Base-by-base conservation (phyloP, 64 coral and sea anemone genomes). In the Acropora tenuis region DNA sequence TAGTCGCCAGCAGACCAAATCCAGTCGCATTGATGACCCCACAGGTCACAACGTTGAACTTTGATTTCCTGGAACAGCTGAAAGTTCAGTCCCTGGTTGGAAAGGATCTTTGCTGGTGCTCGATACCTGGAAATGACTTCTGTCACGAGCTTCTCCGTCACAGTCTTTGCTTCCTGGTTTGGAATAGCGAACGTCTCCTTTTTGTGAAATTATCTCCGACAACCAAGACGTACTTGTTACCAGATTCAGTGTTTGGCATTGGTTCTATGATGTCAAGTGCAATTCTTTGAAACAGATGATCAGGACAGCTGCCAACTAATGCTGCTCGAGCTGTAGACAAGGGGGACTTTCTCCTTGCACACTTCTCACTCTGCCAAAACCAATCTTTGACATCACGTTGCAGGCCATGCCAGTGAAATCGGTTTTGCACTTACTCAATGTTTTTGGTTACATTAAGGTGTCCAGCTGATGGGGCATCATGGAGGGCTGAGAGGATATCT, bases 1-100 rank as follows among this genome's bases (percentile, higher is more conserved):
- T 79, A 90, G 88, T 90, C 41, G 76, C 88, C 77, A 90, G 76
- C 30, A 1, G 88, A 90, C 75, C 74, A 89, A 89, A 66, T 89
- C 53, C 52, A 89, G 74, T 78, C 74, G 74, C 75, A 89, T 89
- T 89, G 55, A 73, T 73, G 48, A 88, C 87, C 87, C 87, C 72
- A 77, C 73, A 88, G 87, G 87, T 88, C 48, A 73, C 87, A 88
- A 88, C 1, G 73, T 88, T 6, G n/a, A 88, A 73, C 87, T 73
- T 73, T 88, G 87, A 6, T 6, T 53, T 30, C 30, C 30, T 30
- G 30, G 30, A 30, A 53, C 50, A 53, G 50, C 1, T 53, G 30
- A 6, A 6, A 5, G 50, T 9, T 0, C 9, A 53, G 50, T 53
- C 50, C 50, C 50, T 53, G 50, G 9, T 53, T 6, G 5, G 50